These are phyloP conservation scores for Mythimna ferrago DNA, from an alignment of 2,888 invertebrate species.

Conservation along the genomic window DNA sequence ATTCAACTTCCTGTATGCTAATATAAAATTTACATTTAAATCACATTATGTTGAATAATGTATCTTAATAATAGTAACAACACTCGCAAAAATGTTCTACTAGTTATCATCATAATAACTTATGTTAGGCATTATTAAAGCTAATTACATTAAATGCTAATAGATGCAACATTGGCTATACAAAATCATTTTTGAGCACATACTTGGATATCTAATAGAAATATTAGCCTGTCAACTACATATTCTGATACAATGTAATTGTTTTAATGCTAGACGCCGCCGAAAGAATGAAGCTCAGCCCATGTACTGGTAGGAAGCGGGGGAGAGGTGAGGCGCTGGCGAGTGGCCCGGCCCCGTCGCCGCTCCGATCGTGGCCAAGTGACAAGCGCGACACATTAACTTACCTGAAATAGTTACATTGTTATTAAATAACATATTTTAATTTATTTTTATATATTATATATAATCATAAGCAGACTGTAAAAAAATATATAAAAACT, in stretches of 20 bases:
- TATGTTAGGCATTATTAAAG: slow-evolving; percentile 57
- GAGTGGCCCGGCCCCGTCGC: slow-evolving; percentile 93
- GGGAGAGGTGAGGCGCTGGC: slow-evolving; percentile 95
- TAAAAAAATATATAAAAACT: slow-evolving; percentile 18
- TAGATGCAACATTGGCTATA: slow-evolving; percentile 53
- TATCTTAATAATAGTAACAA: slow-evolving; percentile 51
- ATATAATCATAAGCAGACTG: slow-evolving; percentile 19
- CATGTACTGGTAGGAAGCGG: slow-evolving; percentile 96
- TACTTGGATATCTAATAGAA: slow-evolving; percentile 46
- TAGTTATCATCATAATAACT: slow-evolving; percentile 45
- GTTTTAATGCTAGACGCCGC: slow-evolving; percentile 53
- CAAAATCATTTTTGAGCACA: slow-evolving; percentile 62
- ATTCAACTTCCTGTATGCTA: slow-evolving; percentile 8
- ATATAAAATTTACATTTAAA: slow-evolving; percentile 18
- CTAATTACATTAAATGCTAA: slow-evolving; percentile 64
- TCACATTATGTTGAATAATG: slow-evolving; percentile 45
- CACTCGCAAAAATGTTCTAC: slow-evolving; percentile 33
- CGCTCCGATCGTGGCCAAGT: slow-evolving; percentile 94
- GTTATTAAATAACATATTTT: slow-evolving; percentile 19
- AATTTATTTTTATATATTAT: slow-evolving; percentile 34
- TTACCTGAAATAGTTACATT: slow-evolving; percentile 90
- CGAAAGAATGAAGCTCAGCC: slow-evolving; percentile 86
- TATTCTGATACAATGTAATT: slow-evolving; percentile 46
- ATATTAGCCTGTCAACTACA: slow-evolving; percentile 48
- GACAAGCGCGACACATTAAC: slow-evolving; percentile 98